Base-by-base conservation (phyloP, 2,113 vertebrate genomes). In the Lamprologus ornatipinnis region DNA sequence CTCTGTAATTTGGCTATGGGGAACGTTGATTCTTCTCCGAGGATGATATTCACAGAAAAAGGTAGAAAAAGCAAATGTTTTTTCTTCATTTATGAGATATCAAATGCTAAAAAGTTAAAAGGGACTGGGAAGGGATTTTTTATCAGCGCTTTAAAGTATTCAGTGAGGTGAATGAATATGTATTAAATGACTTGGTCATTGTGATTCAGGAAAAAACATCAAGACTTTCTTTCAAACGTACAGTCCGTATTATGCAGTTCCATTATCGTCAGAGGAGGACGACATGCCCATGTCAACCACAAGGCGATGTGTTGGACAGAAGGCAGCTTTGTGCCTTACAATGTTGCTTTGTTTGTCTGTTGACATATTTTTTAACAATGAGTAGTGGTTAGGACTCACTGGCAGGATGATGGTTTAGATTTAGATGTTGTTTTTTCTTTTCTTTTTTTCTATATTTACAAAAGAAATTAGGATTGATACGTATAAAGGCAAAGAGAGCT, bases 31-130 rank as follows among this genome's bases (percentile, higher is more conserved):
- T 4, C 40, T 60, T 9, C 1, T 9, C 93, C 93, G 9, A 92
- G 95, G 33, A 88, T 95, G 90, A 79, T 42, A 0, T 87, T 95
- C 80, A 85, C 82, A 5, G 14, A 86, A 1, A 60, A 55, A 73
- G 93, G 93, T 94, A 92, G 0, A 40, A 68, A 37, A 5, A 1
- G 6, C 42, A 49, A 3, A 19, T 33, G 12, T 13, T 9, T 17
- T 17, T 13, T 15, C 23, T 19, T 10, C 45, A 49, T 28, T 75
- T 47, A 10, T 28, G 68, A 75, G 40, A 47, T 73, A 73, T 17
- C 21, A 73, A 73, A 73, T 73, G 33, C 60, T 13, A 65, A 65
- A 65, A 11, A 15, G 13, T 45, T 45, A 0, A 47, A 75, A 0
- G 1, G 33, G 0, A n/a, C 4, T 37, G 1, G 1, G n/a, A 33